A percentile compares a stretch with the other conserved stretches of the same genome.
These are phyloP conservation scores for Mechanitis messenoides DNA, from an alignment of 2,888 invertebrate species.

Conservation along the genomic window DNA sequence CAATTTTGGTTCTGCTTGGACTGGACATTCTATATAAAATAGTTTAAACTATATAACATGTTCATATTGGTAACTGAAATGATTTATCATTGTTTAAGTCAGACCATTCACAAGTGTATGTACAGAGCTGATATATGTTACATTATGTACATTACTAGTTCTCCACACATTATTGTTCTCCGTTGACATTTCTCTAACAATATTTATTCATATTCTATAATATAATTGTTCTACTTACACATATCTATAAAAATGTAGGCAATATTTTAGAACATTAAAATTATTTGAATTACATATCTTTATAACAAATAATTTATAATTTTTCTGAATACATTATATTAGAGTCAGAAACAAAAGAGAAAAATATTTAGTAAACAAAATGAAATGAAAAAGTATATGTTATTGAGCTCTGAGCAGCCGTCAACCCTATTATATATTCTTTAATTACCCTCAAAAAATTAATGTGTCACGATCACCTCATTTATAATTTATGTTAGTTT, in stretches of 20 bases:
- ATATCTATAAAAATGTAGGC: slow-evolving; percentile 3
- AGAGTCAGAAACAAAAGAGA: too few species aligned
- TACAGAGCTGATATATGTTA: not conserved
- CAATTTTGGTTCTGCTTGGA: too few species aligned
- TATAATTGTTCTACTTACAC: slow-evolving; percentile 6
- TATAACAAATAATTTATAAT: too few species aligned
- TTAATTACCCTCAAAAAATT: too few species aligned
- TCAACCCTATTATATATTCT: too few species aligned
- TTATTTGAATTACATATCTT: not conserved
- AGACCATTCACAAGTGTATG: not conserved
- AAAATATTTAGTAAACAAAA: too few species aligned
- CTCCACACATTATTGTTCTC: not conserved
- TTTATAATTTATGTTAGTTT: too few species aligned
- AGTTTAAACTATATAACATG: not conserved
- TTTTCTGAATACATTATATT: too few species aligned
- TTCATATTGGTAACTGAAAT: not conserved
- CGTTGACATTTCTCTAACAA: not conserved
- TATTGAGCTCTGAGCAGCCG: too few species aligned
- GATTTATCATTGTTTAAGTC: not conserved
- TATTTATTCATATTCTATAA: not conserved
- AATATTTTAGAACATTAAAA: not conserved
- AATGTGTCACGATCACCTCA: too few species aligned
- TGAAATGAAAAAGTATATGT: too few species aligned
- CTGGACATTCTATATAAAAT: too few species aligned
- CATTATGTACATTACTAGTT: slow-evolving; percentile 1